Conservation (phyloP, 2,113 vertebrate genomes). For the Stegostoma tigrinum region DNA sequence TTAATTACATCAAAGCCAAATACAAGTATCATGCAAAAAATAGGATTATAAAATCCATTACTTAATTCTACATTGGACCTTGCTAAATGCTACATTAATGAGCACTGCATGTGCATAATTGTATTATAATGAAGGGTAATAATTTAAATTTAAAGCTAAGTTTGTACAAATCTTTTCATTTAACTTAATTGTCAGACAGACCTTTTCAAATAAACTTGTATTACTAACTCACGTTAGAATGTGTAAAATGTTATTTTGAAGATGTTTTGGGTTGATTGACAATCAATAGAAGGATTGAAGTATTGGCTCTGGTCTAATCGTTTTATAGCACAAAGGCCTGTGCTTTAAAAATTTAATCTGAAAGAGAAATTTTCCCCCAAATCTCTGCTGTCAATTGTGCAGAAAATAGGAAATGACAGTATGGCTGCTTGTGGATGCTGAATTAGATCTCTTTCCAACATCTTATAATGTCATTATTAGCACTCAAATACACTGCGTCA, state of each 20-base stretch:
- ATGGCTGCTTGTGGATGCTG: slow-evolving; percentile 65
- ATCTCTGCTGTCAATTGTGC: slow-evolving; percentile 68
- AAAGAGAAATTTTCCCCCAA: slow-evolving; percentile 67
- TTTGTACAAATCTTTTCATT: neutral
- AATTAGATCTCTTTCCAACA: slow-evolving; percentile 67
- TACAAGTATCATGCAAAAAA: neutral
- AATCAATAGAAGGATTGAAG: slow-evolving; percentile 37
- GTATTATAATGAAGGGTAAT: neutral
- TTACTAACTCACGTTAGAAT: neutral
- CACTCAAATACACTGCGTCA: slow-evolving; percentile 68
- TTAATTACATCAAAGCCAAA: neutral
- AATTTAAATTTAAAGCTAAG: neutral
- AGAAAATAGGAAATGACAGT: slow-evolving; percentile 75
- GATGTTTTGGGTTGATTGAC: slow-evolving; percentile 35
- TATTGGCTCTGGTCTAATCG: slow-evolving; percentile 65
- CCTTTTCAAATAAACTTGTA: neutral
- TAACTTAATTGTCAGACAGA: neutral
- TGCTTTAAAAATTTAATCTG: slow-evolving; percentile 66
- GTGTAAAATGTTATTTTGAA: neutral
- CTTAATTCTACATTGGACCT: neutral
- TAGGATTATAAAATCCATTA: neutral
- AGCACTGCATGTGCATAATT: neutral
- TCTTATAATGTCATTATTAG: slow-evolving; percentile 80
- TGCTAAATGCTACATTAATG: too few species aligned
- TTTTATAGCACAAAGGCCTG: slow-evolving; percentile 63